A percentile compares a stretch with the other conserved stretches of the same genome.
Evolutionary conservation across 2,113 vertebrate genomes (phyloP).

Genomic region (Lamprotornis superbus): DNA sequence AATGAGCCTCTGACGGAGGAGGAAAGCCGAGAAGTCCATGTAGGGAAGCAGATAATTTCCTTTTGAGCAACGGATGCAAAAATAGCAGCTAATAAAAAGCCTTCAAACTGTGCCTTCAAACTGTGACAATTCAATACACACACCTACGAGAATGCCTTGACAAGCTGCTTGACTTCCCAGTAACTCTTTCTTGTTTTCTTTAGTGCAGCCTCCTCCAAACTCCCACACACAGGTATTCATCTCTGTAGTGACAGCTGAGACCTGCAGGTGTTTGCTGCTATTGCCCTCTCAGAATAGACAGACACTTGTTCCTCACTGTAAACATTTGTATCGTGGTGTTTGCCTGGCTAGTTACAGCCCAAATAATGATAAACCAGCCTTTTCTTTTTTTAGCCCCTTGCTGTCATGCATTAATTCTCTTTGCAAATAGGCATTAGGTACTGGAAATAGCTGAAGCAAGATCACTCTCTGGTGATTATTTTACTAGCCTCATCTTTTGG

Average conservation of each 20-base stretch:
- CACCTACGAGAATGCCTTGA: constrained; percentile 79
- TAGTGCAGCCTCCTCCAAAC: constrained; percentile 51
- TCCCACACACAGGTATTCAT: constrained; percentile 67
- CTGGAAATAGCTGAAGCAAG: constrained; percentile 27
- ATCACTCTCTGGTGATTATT: constrained; percentile 24
- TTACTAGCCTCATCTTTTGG: not conserved
- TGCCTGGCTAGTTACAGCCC: constrained; percentile 1
- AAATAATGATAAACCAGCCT: constrained; percentile 13
- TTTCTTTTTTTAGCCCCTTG: constrained; percentile 8
- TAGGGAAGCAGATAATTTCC: constrained; percentile 78
- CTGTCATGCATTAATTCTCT: constrained; percentile 20
- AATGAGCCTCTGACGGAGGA: constrained; percentile 69
- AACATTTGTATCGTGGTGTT: not conserved
- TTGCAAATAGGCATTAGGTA: constrained; percentile 33
- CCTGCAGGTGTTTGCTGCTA: constrained; percentile 71
- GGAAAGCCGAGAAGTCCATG: constrained; percentile 68
- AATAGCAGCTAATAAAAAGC: constrained; percentile 83
- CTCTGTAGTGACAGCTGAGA: constrained; percentile 62
- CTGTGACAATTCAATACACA: constrained; percentile 78
- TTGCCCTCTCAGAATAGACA: constrained; percentile 14
- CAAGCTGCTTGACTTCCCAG: constrained; percentile 75
- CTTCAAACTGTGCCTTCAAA: constrained; percentile 76
- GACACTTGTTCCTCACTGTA: constrained; percentile 5
- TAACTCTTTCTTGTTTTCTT: constrained; percentile 74
- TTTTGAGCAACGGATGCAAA: constrained; percentile 71